These are phyloP conservation scores for Drosophila nigrodunni DNA, from an alignment of 1,140 invertebrate genomes.

Conservation along the genomic window DNA sequence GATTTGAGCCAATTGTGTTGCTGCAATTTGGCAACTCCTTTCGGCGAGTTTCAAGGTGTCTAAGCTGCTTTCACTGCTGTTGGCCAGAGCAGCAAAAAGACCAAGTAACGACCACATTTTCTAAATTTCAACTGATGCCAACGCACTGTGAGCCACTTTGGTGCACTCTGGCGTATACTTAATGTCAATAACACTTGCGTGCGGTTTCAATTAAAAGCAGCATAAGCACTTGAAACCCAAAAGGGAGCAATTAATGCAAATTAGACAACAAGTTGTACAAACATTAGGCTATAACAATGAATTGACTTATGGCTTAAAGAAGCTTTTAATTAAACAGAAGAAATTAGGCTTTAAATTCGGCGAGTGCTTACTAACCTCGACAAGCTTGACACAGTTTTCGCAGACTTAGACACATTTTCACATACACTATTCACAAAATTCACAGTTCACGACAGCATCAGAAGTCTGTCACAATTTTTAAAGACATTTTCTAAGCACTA, in stretches of 20 bases:
- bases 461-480: slow-evolving; percentile 16
- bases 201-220: slow-evolving; percentile 29
- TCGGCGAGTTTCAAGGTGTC: slow-evolving; percentile 20
- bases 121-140: background rate
- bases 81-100: slow-evolving; percentile 17
- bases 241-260: slow-evolving; percentile 7
- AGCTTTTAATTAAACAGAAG: background rate
- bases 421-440: background rate
- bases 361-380: slow-evolving; percentile 62
- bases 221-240: background rate
- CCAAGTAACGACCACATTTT: slow-evolving; percentile 34
- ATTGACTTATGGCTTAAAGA: background rate
- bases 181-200: slow-evolving; percentile 13
- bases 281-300: background rate
- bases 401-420: slow-evolving; percentile 65
- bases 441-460: background rate
- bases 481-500: slow-evolving; percentile 37
- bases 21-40: slow-evolving; percentile 52
- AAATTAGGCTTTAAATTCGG: background rate
- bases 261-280: background rate
- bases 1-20: slow-evolving; percentile 37
- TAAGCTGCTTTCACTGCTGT: background rate
- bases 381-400: slow-evolving; percentile 66
- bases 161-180: slow-evolving; percentile 13
- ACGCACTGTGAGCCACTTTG: background rate